Base-by-base conservation (phyloP, 2,797 vertebrate genomes). In the Octomys mimax region DNA sequence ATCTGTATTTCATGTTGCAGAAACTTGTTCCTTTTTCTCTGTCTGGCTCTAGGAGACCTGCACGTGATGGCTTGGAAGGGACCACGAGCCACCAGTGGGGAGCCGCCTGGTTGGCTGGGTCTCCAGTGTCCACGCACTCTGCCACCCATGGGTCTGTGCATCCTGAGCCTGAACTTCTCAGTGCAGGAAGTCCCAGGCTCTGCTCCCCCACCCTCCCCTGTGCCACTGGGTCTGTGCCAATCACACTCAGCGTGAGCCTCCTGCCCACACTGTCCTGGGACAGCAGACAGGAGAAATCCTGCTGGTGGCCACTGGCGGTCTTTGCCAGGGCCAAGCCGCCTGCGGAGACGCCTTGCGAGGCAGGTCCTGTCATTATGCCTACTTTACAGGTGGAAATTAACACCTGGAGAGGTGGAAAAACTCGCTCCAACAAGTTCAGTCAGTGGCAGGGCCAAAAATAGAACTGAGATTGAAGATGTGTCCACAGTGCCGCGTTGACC, bases 201-300 rank as follows among this genome's bases (percentile, higher is more conserved):
- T 6, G 36, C 24, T 64, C 87, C 31, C 77, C 59, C 33, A 52
- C 0, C 0, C 2, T 57, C 89, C 54, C 19, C 13, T 52, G 49
- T 64, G 71, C 11, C 6, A 0, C 31, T 5, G 1, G 5, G 21
- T 66, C 75, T 61, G 33, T 26, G 77, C 73, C 52, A 3, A 9
- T 33, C 3, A 5, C 3, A 6, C n/a, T 64, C 54, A 61, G n/a
- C 0, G 1, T 0, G 0, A 33, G 84, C 73, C 52, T 2, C 16
- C 36, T 6, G 9, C 5, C 18, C 31, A 54, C 26, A 26, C 6
- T 14, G 62, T 28, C 62, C 26, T 52, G 36, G 75, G 59, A 24
- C 39, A 92, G 7, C 42, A 68, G n/a, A 62, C 16, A 13, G 49
- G 70, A n/a, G 42, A 49, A 77, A 28, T 80, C 54, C 52, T 19